Evolutionary conservation across 1,140 invertebrate species (phyloP), one percentile per base, ranked within the genome.

Genomic region (Manduca sexta): DNA sequence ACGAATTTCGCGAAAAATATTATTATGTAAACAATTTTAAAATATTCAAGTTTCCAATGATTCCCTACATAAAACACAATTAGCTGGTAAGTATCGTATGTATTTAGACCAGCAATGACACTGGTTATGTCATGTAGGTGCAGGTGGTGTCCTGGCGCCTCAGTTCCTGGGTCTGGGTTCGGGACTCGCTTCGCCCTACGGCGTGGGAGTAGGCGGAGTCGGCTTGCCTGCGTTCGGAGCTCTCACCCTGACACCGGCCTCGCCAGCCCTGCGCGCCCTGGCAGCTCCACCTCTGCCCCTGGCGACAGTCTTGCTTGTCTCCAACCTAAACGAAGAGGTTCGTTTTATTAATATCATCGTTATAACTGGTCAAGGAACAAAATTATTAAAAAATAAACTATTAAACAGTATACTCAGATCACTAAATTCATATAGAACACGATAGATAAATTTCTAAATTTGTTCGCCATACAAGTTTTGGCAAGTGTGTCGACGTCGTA

Each of bases 271-370:
- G 38, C 88, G 90, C 41, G 89, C 90, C n/a, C 85, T 92, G 38
- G 82, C 89, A 13, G 88, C 90, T 3, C 88, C 89, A 11, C 89
- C 90, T 6, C 65, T 92, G 33, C 88, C 87, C 41, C 87, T 91
- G 0, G 93, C 93, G 18, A 95, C 94, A 46, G 95, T 97, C 1
- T 88, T 97, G 31, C 91, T 96, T 31, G 94, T 97, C 64, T 94
- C 93, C 82, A 96, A 96, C 85, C 89, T 97, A 50, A 96, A 96
- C 84, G 95, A 97, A 86, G 95, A 97, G 93, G 95, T 96, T 88
- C 88, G 88, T 88, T 30, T 13, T 7, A 34, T 35, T 29, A 42
- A 11, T 17, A 39, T 7, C 8, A 40, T 4, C 6, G 2, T n/a
- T 17, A n/a, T 10, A 8, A 17, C 17, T 40, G 38, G 8, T 40